Base-by-base conservation (phyloP, 2,113 vertebrate species). In the Maccullochella peelii region DNA sequence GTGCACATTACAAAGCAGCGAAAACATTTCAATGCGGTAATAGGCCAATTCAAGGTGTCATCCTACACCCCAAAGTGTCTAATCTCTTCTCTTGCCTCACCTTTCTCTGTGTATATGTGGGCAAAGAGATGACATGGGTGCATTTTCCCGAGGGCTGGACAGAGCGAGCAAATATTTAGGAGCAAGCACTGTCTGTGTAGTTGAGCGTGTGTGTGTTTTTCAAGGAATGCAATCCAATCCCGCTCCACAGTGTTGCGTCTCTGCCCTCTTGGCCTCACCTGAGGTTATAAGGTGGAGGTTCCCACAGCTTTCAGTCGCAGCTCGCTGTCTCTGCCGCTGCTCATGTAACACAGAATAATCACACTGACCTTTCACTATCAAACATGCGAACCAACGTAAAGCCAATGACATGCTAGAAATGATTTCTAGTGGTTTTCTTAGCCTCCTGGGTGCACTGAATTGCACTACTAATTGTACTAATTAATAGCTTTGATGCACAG, bases 291-390 rank as follows among this genome's bases (percentile, higher is more conserved):
- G 76, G 82, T 69, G 65, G 59, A 88, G 52, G 80, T 93, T 94
- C 93, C 91, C 93, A 94, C 91, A 84, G 88, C 66, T 84, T 84
- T 42, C 71, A 30, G 68, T 81, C 67, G 14, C 83, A 49, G 61
- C 77, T 71, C 44, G 7, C 21, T 6, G 54, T 57, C 40, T 69
- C 69, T 44, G 52, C 50, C 4, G 63, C 69, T 5, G 81, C 84
- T 92, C 79, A 42, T 71, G 83, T 89, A 69, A 90, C 88, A 54
- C 2, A 11, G 20, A n/a, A 15, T 21, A 49, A 62, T 70, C 71
- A 23, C 47, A 2, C 33, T 47, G 84, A 85, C 58, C 68, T 84
- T 54, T 77, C 16, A 21, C 58, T 5, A 7, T 38, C 65, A 36
- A 20, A 50, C 49, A 49, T 18, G 47, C 18, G 16, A 49, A 18